These are phyloP conservation scores for Aix galericulata DNA, from an alignment of 2,113 vertebrate genomes.

Conservation along the genomic window DNA sequence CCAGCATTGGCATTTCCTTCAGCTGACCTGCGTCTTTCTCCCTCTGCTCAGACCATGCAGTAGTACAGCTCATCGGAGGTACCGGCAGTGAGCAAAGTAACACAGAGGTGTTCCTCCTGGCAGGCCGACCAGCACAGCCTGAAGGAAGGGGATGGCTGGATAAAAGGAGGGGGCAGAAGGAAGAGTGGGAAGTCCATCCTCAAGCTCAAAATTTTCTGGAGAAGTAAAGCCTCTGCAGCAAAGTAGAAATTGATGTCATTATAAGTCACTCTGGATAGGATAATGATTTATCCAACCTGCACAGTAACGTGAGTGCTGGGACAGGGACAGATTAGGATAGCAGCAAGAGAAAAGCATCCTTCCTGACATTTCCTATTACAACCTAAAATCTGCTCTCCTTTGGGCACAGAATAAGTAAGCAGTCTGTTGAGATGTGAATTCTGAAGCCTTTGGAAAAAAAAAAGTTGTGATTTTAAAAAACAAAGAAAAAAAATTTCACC, in stretches of 20 bases:
- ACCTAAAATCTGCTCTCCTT: neutral
- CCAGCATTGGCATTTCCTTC: neutral
- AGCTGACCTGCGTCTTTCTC: neutral
- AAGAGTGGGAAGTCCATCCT: neutral
- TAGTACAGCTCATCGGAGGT: neutral
- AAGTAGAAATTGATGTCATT: neutral
- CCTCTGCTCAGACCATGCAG: neutral
- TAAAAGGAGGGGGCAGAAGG: neutral
- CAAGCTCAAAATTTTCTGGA: neutral
- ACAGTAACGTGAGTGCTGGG: neutral
- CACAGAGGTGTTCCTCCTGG: neutral
- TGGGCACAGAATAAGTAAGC: neutral
- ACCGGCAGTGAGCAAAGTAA: neutral
- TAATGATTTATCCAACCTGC: neutral
- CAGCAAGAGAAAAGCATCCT: neutral
- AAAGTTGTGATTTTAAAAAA: neutral
- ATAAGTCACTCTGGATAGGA: neutral
- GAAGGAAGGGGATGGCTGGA: neutral
- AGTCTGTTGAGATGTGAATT: neutral
- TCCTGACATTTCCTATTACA: neutral
- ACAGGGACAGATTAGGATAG: neutral
- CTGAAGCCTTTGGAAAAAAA: constrained; percentile 4
- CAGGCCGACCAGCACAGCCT: neutral
- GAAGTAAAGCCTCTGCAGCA: neutral
- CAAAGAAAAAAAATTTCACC: neutral